phyloP scores from a whole-genome alignment of 2,113 vertebrate genomes.

The Pygoscelis antarcticus region DNA sequence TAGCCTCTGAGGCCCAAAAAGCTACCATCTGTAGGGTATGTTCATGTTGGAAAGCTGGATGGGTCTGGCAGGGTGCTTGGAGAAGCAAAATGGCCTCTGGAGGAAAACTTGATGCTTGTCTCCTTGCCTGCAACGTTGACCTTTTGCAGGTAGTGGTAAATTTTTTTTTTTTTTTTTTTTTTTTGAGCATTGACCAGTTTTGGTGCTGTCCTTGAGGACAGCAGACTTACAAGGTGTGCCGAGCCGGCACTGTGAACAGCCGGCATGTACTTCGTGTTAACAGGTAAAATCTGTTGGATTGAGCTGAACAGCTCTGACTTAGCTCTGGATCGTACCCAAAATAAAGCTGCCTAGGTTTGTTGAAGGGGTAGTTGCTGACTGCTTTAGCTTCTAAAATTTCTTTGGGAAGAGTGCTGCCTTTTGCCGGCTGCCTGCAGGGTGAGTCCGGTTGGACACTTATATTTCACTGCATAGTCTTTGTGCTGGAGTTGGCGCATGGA shows the following conservation, averaged over 20 bases:
- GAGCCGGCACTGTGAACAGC: background rate
- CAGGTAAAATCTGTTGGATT: background rate
- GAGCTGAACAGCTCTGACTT: background rate
- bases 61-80: background rate
- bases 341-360: background rate
- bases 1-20: background rate
- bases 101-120: background rate
- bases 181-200: fast-evolving
- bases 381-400: background rate
- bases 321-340: background rate
- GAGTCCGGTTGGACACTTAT: fast-evolving
- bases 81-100: background rate
- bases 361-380: background rate
- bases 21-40: fast-evolving
- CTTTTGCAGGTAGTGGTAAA: background rate
- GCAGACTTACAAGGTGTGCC: background rate
- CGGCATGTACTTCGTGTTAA: fast-evolving
- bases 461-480: background rate
- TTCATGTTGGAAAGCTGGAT: background rate
- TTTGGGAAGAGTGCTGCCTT: background rate
- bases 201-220: background rate
- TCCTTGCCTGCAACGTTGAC: background rate
- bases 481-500: background rate
- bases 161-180: background rate
- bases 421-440: background rate